These are phyloP conservation scores for Noctua fimbriata DNA, from an alignment of 2,888 invertebrate species.

Conservation along the genomic window DNA sequence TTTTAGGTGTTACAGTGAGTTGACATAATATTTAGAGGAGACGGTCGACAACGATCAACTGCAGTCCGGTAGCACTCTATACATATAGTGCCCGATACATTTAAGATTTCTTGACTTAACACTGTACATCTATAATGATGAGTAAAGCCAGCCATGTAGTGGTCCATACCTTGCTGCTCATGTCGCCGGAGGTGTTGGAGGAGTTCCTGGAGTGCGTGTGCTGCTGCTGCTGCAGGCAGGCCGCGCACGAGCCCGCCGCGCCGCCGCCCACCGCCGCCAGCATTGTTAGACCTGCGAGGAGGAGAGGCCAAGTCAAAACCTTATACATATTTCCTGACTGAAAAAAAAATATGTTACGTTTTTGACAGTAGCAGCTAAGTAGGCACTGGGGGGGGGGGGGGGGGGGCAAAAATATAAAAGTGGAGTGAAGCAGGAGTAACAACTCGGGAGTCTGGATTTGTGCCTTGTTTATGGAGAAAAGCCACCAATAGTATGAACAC, in stretches of 20 bases:
- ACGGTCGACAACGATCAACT: background rate
- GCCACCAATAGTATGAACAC: background rate
- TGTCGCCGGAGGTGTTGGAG: constrained; percentile 92
- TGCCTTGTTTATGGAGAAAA: background rate
- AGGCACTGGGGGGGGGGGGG: background rate
- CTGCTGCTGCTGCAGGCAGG: constrained; percentile 81
- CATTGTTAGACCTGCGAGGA: constrained; percentile 44
- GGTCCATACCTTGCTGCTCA: constrained; percentile 87
- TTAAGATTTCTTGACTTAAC: background rate
- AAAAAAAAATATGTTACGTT: background rate
- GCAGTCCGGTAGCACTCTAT: background rate
- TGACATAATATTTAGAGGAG: background rate
- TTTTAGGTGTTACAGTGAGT: background rate
- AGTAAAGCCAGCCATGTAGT: background rate
- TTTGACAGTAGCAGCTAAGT: background rate
- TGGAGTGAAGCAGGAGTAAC: background rate
- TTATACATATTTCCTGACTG: background rate
- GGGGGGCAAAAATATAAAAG: background rate
- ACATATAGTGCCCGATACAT: background rate
- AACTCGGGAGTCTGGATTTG: background rate
- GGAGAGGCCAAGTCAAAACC: background rate
- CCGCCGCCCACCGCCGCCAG: constrained; percentile 39
- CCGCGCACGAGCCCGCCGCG: constrained; percentile 68
- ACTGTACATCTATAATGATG: background rate
- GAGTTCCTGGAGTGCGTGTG: constrained; percentile 94